These are phyloP conservation scores for Acholoe squamosa DNA, from an alignment of 2,888 invertebrate species.

Conservation along the genomic window DNA sequence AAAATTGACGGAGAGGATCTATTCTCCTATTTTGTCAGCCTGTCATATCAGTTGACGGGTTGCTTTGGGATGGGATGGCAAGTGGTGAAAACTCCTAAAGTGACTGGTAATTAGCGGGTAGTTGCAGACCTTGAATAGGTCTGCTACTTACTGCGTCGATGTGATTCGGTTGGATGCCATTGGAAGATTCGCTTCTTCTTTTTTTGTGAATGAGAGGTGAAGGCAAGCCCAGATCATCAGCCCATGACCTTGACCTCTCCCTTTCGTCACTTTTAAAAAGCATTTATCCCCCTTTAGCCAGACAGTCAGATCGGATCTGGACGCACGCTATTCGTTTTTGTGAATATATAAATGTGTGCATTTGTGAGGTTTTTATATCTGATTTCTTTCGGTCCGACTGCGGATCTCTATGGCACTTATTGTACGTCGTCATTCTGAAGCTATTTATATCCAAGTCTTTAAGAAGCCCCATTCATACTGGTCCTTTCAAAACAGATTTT, in stretches of 20 bases:
- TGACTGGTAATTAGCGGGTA: too few species aligned
- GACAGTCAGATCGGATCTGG: neutral
- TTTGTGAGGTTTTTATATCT: neutral
- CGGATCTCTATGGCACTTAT: neutral
- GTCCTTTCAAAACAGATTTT: neutral
- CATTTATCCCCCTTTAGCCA: neutral
- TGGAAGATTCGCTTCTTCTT: neutral
- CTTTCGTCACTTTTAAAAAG: slow-evolving; percentile 6
- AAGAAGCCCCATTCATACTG: neutral
- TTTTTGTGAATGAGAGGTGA: neutral
- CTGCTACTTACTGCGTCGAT: too few species aligned
- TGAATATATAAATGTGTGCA: neutral
- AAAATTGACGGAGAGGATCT: too few species aligned
- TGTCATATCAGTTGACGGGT: too few species aligned
- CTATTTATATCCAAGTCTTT: slow-evolving; percentile 19
- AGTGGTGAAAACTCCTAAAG: too few species aligned
- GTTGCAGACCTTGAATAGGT: too few species aligned
- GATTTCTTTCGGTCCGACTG: neutral
- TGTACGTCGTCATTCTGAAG: neutral
- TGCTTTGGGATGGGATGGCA: too few species aligned
- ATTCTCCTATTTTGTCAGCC: too few species aligned
- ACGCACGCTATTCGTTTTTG: neutral
- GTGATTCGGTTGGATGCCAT: too few species aligned
- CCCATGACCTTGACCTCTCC: neutral
- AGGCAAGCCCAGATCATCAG: neutral